Conservation (phyloP, 2,113 vertebrate species). For the Coryphaenoides rupestris region DNA sequence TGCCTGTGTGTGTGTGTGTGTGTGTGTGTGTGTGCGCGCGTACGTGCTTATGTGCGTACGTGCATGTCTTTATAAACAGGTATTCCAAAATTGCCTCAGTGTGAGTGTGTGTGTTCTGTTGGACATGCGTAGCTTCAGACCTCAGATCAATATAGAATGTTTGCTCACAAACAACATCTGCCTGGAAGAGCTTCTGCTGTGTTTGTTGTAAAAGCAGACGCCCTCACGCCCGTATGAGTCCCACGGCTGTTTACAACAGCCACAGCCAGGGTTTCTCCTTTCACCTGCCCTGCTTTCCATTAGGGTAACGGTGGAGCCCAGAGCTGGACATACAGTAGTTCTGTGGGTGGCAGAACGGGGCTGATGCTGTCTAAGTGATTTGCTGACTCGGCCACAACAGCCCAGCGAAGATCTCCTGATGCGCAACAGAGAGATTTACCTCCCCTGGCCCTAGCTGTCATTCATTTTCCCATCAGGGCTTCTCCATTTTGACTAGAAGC, state of each 20-base stretch:
- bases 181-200: constrained; percentile 19
- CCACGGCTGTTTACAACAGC: constrained; percentile 43
- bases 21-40: neutral
- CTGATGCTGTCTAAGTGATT: constrained; percentile 3
- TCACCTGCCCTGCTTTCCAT: constrained; percentile 25
- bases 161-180: constrained; percentile 45
- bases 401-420: too few relatives aligned
- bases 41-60: neutral
- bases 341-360: neutral
- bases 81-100: too few relatives aligned
- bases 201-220: constrained; percentile 38
- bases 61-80: too few relatives aligned
- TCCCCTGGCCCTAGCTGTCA: neutral
- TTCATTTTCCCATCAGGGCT: too few relatives aligned
- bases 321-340: constrained; percentile 34
- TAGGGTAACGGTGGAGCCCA: neutral
- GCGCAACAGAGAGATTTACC: too few relatives aligned
- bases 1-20: neutral
- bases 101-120: too few relatives aligned
- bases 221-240: constrained; percentile 21
- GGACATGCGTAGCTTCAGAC: too few relatives aligned
- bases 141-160: constrained; percentile 22
- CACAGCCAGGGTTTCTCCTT: constrained; percentile 15
- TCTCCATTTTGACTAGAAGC: too few relatives aligned
- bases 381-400: too few relatives aligned